Evolutionary conservation across 2,113 vertebrate species (phyloP).

Genomic region (Chionomys nivalis): DNA sequence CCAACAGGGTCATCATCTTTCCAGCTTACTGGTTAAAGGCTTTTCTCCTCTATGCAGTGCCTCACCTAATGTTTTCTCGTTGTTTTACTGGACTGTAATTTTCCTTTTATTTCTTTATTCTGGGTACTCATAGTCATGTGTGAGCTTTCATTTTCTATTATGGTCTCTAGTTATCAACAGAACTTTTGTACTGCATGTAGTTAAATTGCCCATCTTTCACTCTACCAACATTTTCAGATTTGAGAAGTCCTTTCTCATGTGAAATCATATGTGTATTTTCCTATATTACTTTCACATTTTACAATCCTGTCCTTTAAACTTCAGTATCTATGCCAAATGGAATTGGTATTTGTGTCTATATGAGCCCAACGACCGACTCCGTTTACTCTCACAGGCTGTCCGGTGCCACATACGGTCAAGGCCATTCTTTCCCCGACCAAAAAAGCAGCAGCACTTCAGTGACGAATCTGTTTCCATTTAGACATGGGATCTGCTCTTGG

Average conservation of each 20-base stretch:
- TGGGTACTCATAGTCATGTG: slow-evolving; percentile 2
- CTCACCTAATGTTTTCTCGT: neutral
- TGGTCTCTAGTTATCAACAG: slow-evolving; percentile 23
- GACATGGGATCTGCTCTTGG: neutral
- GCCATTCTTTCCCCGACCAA: slow-evolving; percentile 37
- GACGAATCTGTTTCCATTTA: slow-evolving; percentile 30
- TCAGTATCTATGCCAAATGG: neutral
- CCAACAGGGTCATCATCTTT: slow-evolving; percentile 33
- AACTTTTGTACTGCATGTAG: slow-evolving; percentile 7
- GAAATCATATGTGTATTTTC: slow-evolving; percentile 32
- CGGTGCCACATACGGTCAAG: slow-evolving; percentile 32
- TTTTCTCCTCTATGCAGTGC: slow-evolving; percentile 1
- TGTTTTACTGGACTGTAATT: slow-evolving; percentile 26
- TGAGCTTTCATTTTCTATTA: slow-evolving; percentile 40
- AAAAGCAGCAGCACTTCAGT: slow-evolving; percentile 32
- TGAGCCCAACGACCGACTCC: neutral
- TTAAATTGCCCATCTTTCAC: slow-evolving; percentile 46
- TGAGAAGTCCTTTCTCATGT: slow-evolving; percentile 29
- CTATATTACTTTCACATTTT: neutral
- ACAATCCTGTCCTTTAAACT: slow-evolving; percentile 53
- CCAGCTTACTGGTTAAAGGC: neutral
- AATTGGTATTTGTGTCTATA: neutral
- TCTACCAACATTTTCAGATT: slow-evolving; percentile 42
- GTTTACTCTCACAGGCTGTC: neutral
- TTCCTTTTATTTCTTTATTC: slow-evolving; percentile 42